Evolutionary conservation across 1,140 invertebrate genomes (phyloP).

Genomic region (Probaryconus sp.): DNA sequence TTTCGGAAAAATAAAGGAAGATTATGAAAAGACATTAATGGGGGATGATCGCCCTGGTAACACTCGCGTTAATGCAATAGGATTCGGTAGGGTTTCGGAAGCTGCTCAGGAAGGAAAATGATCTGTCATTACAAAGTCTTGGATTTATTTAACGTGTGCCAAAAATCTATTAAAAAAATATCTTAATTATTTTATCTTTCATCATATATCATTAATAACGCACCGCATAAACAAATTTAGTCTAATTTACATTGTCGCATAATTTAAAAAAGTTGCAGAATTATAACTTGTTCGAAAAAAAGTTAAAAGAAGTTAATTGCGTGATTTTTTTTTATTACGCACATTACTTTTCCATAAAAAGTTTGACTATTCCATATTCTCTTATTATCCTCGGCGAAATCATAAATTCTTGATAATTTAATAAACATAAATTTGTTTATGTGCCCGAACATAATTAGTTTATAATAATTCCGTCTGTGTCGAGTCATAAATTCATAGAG

Average conservation of each 20-base stretch:
- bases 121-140: slow-evolving; percentile 55
- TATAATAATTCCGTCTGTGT: slow-evolving; percentile 43
- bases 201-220: not conserved
- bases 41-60: slow-evolving; percentile 70
- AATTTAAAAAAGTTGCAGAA: no score
- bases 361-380: not conserved
- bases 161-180: slow-evolving; percentile 25
- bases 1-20: slow-evolving; percentile 42
- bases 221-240: no score
- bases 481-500: slow-evolving; percentile 47
- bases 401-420: slow-evolving; percentile 40
- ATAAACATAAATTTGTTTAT: slow-evolving; percentile 24
- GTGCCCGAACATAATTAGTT: slow-evolving; percentile 39
- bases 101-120: slow-evolving; percentile 27
- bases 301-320: no score
- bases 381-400: slow-evolving; percentile 4
- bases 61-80: slow-evolving; percentile 62
- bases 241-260: no score
- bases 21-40: slow-evolving; percentile 57
- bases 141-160: slow-evolving; percentile 29
- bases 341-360: no score
- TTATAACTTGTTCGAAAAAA: no score
- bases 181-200: not conserved
- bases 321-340: no score
- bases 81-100: slow-evolving; percentile 49